Base-by-base conservation (phyloP, 2,888 invertebrate species). In the Brachyopa scutellaris region DNA sequence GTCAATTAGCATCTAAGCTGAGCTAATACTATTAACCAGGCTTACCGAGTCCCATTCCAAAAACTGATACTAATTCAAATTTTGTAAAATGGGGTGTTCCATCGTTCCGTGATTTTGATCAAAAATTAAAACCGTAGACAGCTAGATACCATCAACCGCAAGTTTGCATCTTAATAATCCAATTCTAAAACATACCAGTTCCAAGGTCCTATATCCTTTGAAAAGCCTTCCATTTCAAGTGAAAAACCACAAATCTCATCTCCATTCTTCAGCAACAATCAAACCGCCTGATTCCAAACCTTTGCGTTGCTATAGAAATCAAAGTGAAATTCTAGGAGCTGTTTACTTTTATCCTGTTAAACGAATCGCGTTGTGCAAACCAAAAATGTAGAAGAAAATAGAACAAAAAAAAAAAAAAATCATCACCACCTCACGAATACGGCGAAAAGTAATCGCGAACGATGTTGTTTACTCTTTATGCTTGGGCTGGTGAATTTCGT, bases 401-500 rank as follows among this genome's bases (percentile, higher is more conserved):
- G 9, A n/a, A n/a, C n/a, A 26, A 15, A 47, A 15, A 29, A 40
- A 9, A 40, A 64, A 38, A 26, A 17, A 19, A 64, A 40, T 8
- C 49, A 11, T 40, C 51, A 51, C 40, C 51, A 26, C 19, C 19
- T 40, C 67, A 15, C 15, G 11, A 13, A 67, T 21, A 36, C 45
- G 38, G 19, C 57, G 55, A 40, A 23, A 51, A 29, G 57, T 57
- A 66, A 42, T 74, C 70, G 70, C 26, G 40, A 57, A 40, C 57
- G 42, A 11, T 49, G 66, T 74, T 66, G 38, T 66, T 64, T 53
- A 45, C 53, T n/a, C n/a, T n/a, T 57, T 66, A 47, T 64, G 49
- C 55, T 66, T 59, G n/a, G n/a, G 40, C 21, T 23, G 57, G n/a
- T n/a, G 57, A 57, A 59, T 59, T 55, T 59, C 17, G 53, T 51